phyloP scores from a whole-genome alignment of 2,888 invertebrate genomes.

The Dichetophora obliterata region DNA sequence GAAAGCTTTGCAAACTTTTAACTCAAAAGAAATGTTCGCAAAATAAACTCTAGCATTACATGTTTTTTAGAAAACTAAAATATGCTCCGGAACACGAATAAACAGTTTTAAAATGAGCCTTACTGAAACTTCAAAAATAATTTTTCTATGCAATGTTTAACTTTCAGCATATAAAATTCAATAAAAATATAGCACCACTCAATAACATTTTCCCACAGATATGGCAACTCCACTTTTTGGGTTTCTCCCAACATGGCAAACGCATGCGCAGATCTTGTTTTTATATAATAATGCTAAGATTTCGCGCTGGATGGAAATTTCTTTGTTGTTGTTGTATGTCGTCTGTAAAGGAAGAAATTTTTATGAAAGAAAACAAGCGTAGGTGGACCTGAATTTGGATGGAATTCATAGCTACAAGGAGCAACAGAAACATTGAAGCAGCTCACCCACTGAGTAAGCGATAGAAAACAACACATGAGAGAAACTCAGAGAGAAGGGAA shows the following conservation, averaged over 20 bases:
- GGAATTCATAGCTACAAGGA: background rate
- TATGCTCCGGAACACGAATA: too few species aligned
- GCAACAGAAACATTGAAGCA: background rate
- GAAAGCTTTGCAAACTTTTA: too few species aligned
- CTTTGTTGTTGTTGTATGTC: background rate
- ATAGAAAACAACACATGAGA: constrained; percentile 2
- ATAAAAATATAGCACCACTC: too few species aligned
- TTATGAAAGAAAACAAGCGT: constrained; percentile 4
- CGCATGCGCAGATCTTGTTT: constrained; percentile 25
- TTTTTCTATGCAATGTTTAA: too few species aligned
- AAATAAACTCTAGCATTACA: too few species aligned
- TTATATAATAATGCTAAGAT: constrained; percentile 3
- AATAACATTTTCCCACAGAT: background rate
- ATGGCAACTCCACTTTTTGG: constrained; percentile 12
- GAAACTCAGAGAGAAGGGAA: background rate
- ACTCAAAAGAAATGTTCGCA: too few species aligned
- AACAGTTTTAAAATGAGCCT: too few species aligned
- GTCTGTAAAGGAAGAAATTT: constrained; percentile 17
- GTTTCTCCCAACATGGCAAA: constrained; percentile 13
- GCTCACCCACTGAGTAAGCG: background rate
- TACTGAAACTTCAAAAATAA: too few species aligned
- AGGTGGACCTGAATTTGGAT: background rate
- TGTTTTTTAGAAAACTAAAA: too few species aligned
- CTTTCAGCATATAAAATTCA: too few species aligned
- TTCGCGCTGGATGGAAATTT: constrained; percentile 16